Conservation (phyloP, 2,888 invertebrate species). For the Alloscopus bannaensis region DNA sequence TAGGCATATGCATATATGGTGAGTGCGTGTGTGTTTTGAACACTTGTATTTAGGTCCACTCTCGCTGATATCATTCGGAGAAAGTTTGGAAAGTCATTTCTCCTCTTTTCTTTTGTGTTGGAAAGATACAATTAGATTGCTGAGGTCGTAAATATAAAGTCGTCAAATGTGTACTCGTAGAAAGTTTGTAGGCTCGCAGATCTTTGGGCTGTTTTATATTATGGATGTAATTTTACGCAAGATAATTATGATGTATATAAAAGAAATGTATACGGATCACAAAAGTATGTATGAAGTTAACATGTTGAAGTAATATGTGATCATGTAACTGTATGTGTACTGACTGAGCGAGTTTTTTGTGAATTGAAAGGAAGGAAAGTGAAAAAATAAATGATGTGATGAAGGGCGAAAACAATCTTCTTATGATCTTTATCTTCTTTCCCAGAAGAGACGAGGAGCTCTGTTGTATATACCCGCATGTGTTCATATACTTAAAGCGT, state of each 20-base stretch:
- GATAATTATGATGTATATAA: slow-evolving; percentile 6
- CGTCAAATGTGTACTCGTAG: too few relatives aligned
- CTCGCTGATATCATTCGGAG: slow-evolving; percentile 30
- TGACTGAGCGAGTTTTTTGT: neutral
- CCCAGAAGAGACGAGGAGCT: too few relatives aligned
- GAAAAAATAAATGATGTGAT: slow-evolving; percentile 48
- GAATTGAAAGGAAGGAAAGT: slow-evolving; percentile 11
- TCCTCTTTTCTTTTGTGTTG: neutral
- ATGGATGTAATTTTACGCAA: neutral
- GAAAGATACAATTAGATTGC: slow-evolving; percentile 51
- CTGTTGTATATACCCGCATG: too few relatives aligned
- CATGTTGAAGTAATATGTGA: neutral
- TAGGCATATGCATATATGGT: slow-evolving; percentile 31
- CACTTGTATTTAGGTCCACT: slow-evolving; percentile 25
- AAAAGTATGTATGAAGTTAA: neutral
- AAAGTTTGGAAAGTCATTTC: slow-evolving; percentile 24
- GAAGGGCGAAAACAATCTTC: slow-evolving; percentile 34
- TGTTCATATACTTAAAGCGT: slow-evolving; percentile 18
- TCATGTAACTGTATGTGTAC: neutral
- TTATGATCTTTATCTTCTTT: slow-evolving; percentile 24
- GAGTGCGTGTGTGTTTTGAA: slow-evolving; percentile 11
- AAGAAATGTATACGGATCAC: neutral
- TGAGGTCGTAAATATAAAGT: slow-evolving; percentile 26
- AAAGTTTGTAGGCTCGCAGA: too few relatives aligned
- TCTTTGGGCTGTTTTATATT: too few relatives aligned